Evolutionary conservation across 2,797 vertebrate species (phyloP).

Genomic region (Lerista edwardsae): DNA sequence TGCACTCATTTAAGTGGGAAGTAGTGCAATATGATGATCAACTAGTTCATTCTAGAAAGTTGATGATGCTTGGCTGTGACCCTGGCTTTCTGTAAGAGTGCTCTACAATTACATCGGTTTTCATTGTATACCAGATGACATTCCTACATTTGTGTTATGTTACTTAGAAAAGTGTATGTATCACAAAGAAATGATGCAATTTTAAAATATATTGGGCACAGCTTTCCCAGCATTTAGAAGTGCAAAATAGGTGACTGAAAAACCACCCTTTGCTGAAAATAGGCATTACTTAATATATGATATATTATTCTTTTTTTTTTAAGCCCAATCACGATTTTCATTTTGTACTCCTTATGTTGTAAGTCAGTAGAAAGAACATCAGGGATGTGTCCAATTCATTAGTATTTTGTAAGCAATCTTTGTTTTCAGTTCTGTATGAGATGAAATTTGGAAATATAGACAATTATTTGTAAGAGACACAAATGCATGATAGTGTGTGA

Average conservation of each 20-base stretch:
- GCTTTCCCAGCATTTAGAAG: background rate
- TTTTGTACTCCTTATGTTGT: background rate
- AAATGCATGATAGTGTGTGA: background rate
- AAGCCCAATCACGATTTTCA: background rate
- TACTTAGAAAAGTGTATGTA: background rate
- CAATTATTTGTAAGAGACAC: background rate
- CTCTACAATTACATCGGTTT: background rate
- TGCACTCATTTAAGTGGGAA: background rate
- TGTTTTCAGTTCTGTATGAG: no score
- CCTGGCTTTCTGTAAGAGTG: background rate
- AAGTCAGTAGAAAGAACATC: background rate
- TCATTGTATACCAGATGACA: background rate
- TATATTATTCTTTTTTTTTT: background rate
- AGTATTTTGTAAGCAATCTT: background rate
- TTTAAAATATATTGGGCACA: background rate
- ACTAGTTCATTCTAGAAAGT: conserved; percentile 1
- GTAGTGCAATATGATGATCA: background rate
- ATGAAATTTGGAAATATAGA: background rate
- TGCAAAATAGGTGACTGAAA: background rate
- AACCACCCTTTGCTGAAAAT: background rate
- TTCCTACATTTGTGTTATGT: background rate
- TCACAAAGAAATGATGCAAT: background rate
- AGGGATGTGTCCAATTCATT: background rate
- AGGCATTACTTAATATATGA: background rate
- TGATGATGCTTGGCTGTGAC: background rate